Conservation (phyloP, 2,113 vertebrate species). For the Physeter macrocephalus region DNA sequence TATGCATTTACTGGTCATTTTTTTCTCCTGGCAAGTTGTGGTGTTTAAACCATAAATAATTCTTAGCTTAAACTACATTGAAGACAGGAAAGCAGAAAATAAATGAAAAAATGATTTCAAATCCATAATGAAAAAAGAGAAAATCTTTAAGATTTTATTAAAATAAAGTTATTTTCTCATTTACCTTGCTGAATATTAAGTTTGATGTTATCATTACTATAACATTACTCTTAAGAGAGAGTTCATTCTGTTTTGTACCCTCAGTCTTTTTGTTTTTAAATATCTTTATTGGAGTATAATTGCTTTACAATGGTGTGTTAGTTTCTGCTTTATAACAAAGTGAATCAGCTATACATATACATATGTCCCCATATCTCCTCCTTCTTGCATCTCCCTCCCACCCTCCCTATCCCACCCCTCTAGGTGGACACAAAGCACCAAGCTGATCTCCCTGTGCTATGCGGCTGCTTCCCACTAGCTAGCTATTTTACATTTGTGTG, state of each 20-base stretch:
- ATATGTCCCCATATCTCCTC: no score
- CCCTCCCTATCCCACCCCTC: no score
- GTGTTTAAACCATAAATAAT: constrained; percentile 15
- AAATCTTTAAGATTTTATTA: not conserved
- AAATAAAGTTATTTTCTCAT: not conserved
- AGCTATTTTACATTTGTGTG: not conserved
- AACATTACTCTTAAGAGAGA: not conserved
- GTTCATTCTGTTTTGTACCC: not conserved
- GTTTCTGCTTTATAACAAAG: no score
- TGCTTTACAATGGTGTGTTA: no score
- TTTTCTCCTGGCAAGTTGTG: constrained; percentile 61
- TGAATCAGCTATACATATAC: no score
- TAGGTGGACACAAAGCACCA: no score
- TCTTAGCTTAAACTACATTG: constrained; percentile 57
- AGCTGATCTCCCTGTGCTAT: no score
- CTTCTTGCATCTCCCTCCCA: no score
- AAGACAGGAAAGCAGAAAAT: constrained; percentile 55
- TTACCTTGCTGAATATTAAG: not conserved
- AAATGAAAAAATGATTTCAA: constrained; percentile 56
- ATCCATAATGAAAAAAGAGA: not conserved
- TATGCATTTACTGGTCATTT: not conserved
- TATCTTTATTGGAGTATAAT: no score
- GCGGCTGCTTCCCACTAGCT: no score
- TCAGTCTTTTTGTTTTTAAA: not conserved
- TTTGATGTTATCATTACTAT: not conserved